Evolutionary conservation across 2,797 vertebrate species (phyloP).

Genomic region (Nothura maculosa): DNA sequence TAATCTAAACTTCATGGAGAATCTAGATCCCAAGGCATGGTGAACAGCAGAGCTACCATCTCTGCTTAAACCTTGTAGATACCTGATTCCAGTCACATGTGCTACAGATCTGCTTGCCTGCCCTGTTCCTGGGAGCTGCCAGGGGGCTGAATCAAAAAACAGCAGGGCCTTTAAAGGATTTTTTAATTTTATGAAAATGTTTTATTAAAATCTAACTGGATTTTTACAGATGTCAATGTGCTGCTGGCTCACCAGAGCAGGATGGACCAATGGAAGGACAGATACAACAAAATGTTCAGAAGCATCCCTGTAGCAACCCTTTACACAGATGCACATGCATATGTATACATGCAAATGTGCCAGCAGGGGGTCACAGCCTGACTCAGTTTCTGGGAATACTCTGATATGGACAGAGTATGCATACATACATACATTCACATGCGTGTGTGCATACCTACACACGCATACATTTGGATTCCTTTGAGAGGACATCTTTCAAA

Average conservation of each 20-base stretch:
- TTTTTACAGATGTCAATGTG: background rate
- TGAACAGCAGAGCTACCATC: accelerated
- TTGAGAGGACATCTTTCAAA: background rate
- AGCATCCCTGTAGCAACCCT: background rate
- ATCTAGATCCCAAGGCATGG: background rate
- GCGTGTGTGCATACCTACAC: background rate
- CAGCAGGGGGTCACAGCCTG: background rate
- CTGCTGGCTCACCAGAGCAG: background rate
- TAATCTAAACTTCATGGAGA: background rate
- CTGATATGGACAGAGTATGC: accelerated
- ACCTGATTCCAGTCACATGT: background rate
- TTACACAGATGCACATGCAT: too few species aligned
- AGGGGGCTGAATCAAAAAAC: background rate
- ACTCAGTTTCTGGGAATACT: background rate
- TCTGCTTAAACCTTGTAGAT: background rate
- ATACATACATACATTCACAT: background rate
- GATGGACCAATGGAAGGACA: background rate
- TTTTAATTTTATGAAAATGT: background rate
- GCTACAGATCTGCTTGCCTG: background rate
- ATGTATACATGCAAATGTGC: background rate
- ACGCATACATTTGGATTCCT: background rate
- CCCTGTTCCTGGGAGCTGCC: background rate
- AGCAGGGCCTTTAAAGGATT: background rate
- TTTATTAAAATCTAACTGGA: background rate
- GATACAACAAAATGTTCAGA: background rate